These are phyloP conservation scores for Rambutsinella grinnellia DNA, from an alignment of 2,888 invertebrate species.

Conservation along the genomic window DNA sequence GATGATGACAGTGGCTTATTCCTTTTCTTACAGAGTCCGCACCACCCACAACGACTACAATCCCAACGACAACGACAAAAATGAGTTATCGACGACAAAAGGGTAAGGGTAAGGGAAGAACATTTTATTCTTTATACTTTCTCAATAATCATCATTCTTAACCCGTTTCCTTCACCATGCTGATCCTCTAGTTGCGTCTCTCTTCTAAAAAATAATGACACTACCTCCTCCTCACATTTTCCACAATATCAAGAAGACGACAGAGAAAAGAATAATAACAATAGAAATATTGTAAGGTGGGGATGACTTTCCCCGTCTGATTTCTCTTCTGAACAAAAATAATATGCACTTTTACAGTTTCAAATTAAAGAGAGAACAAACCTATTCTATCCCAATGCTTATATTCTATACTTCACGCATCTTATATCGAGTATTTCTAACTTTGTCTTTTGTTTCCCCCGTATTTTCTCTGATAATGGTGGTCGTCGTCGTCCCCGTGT, in stretches of 20 bases:
- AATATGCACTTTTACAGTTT: slow-evolving; percentile 36
- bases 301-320: not conserved
- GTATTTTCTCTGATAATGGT: not conserved
- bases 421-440: not conserved
- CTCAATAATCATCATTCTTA: slow-evolving; percentile 22
- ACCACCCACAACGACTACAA: slow-evolving; percentile 85
- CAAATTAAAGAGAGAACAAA: slow-evolving; percentile 8
- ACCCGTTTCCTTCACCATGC: slow-evolving; percentile 17
- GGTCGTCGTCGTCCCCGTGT: slow-evolving; percentile 29
- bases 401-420: not conserved
- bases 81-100: slow-evolving; percentile 68
- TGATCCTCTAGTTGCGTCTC: not conserved
- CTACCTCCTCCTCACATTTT: no score
- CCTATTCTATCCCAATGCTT: not conserved
- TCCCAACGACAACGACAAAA: slow-evolving; percentile 79
- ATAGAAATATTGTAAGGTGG: not conserved
- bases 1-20: slow-evolving; percentile 2
- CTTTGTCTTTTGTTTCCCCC: slow-evolving; percentile 6
- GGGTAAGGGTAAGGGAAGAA: slow-evolving; percentile 54
- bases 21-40: slow-evolving; percentile 76
- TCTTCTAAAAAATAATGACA: not conserved
- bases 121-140: not conserved
- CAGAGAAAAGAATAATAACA: not conserved
- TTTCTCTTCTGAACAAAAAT: not conserved
- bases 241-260: not conserved